Evolutionary conservation across 23 tunicate species (phyloP).

Genomic region (Ascidia mentula): DNA sequence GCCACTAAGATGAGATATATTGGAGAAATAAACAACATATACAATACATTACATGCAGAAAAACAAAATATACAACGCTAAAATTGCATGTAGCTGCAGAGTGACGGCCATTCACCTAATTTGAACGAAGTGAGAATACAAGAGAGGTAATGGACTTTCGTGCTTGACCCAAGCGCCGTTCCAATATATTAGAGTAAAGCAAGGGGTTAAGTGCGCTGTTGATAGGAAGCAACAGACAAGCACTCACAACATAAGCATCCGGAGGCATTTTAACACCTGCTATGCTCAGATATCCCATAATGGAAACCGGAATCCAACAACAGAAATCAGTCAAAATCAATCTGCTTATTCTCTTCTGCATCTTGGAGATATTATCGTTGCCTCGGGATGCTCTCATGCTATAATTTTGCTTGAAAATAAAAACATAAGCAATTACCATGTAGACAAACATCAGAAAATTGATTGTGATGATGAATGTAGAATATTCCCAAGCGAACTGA

Average conservation of each 20-base stretch:
- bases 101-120: too few relatives aligned
- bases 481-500: conserved; percentile 10
- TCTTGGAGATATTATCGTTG: neutral
- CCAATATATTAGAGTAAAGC: neutral
- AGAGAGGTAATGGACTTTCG: too few relatives aligned
- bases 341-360: conserved; percentile 9
- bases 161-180: too few relatives aligned
- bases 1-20: too few relatives aligned
- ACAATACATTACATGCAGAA: too few relatives aligned
- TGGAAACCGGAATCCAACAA: neutral
- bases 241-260: neutral
- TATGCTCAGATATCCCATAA: neutral
- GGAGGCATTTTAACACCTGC: neutral
- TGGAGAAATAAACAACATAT: too few relatives aligned
- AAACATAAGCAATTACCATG: conserved; percentile 12
- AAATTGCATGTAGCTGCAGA: too few relatives aligned
- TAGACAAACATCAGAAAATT: conserved; percentile 20
- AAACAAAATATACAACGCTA: too few relatives aligned
- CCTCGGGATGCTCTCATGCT: neutral
- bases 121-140: too few relatives aligned
- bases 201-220: neutral
- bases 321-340: neutral
- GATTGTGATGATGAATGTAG: conserved; percentile 15
- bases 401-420: neutral
- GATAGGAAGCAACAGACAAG: conserved; percentile 7